Base-by-base conservation (phyloP, 1,140 invertebrate species). In the Ladona fulva region DNA sequence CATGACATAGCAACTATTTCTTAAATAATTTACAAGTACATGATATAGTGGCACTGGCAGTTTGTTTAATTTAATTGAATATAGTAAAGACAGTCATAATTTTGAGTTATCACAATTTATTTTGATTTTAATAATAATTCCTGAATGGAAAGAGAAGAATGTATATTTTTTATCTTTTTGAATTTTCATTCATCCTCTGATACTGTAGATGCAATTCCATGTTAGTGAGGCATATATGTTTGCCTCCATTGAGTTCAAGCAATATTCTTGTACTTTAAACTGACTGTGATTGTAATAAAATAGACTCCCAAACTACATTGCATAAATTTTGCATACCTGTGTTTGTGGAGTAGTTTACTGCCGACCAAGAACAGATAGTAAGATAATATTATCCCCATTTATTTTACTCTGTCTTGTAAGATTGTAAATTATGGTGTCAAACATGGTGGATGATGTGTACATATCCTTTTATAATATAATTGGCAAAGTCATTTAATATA, bases 221-320 rank as follows among this genome's bases (percentile, higher is more conserved):
- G 12, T 66, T 66, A 66, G n/a, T 66, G 52, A 66, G 52, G 52
- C 52, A 66, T 22, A 22, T 6, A 22, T 37, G 8, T 37, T 37
- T 37, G 29, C 8, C 29, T 37, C 29, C 29, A 5, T 66, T 66
- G 12, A 19, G 52, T 66, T 66, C n/a, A 66, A 66, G 52, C 52
- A 66, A 66, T 66, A 66, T 66, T 66, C 52, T 66, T 66, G 52
- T 66, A 66, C 52, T 66, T 12, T 66, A 22, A 66, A 66, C 52
- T 19, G 52, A 66, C 52, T 66, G 52, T 66, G 52, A 66, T 66
- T 66, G 52, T 19, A 6, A 19, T 66, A 19, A 6, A 66, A 16
- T 66, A 66, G 52, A 22, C 52, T 66, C 52, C 52, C 52, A 12
- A 19, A 66, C 14, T 66, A 12, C 3, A 16, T 66, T 16, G 52